Evolutionary conservation across 1,140 invertebrate genomes (phyloP).

Genomic region (Prorops nasuta): DNA sequence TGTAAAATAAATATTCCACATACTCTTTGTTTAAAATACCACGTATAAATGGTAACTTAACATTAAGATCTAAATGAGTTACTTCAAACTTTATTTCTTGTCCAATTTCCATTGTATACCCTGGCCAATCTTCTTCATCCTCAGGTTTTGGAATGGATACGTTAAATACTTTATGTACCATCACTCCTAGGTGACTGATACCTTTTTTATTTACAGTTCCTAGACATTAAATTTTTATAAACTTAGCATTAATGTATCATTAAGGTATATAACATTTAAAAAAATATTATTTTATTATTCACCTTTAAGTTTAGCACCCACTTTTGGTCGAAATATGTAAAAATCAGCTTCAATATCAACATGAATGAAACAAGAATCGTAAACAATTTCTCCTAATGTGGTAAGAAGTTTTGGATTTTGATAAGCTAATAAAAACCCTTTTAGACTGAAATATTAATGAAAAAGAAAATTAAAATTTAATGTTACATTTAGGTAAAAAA

Average conservation of each 20-base stretch:
- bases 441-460: slow-evolving; percentile 48
- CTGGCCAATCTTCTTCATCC: slow-evolving; percentile 60
- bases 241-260: slow-evolving; percentile 2
- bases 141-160: slow-evolving; percentile 62
- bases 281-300: slow-evolving; percentile 28
- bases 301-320: slow-evolving; percentile 52
- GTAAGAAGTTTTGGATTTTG: slow-evolving; percentile 62
- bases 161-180: slow-evolving; percentile 67
- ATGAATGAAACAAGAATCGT: slow-evolving; percentile 62
- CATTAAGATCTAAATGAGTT: slow-evolving; percentile 57
- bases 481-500: slow-evolving; percentile 14
- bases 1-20: slow-evolving; percentile 26
- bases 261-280: background rate
- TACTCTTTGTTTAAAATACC: slow-evolving; percentile 58
- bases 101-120: slow-evolving; percentile 56
- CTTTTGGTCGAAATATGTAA: slow-evolving; percentile 62
- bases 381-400: slow-evolving; percentile 55
- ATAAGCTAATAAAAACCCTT: slow-evolving; percentile 64
- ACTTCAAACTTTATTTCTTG: slow-evolving; percentile 62
- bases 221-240: slow-evolving; percentile 9
- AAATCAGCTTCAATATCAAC: slow-evolving; percentile 65
- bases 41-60: slow-evolving; percentile 61
- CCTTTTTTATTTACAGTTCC: slow-evolving; percentile 55
- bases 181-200: slow-evolving; percentile 61
- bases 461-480: background rate